Percentiles rank a stretch among this genome's conserved stretches.
These are phyloP conservation scores for Tryphoninae sp. DNA, from an alignment of 2,888 invertebrate species.

Conservation along the genomic window DNA sequence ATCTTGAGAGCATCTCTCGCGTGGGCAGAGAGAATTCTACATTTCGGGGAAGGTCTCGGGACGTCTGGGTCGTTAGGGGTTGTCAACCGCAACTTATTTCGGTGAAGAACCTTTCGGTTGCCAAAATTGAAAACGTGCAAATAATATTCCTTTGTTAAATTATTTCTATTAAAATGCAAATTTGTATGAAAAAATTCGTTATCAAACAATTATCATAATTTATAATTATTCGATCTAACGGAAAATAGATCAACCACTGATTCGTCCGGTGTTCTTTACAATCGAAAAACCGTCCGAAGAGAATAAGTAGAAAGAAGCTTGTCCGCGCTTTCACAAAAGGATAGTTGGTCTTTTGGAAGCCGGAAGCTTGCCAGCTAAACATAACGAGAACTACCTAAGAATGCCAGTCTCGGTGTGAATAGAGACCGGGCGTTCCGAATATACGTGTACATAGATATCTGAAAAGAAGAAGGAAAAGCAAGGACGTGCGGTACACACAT, in stretches of 20 bases:
- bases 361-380: conserved; percentile 13
- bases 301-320: background rate
- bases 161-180: background rate
- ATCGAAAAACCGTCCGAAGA: background rate
- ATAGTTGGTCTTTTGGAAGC: conserved; percentile 8
- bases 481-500: conserved; percentile 21
- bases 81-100: conserved; percentile 30
- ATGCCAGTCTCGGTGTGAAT: conserved; percentile 1
- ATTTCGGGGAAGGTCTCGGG: conserved; percentile 33
- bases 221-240: background rate
- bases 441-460: background rate
- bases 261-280: no score
- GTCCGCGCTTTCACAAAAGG: background rate
- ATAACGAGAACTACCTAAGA: conserved; percentile 12
- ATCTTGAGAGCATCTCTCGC: conserved; percentile 46
- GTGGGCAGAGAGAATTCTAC: conserved; percentile 16
- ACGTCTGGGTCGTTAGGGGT: conserved; percentile 45
- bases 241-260: background rate
- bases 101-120: background rate
- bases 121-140: background rate
- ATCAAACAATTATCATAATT: background rate
- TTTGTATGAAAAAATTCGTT: background rate
- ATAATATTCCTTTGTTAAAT: background rate
- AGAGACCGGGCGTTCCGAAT: background rate
- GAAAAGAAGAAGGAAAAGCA: conserved; percentile 11